A percentile compares a stretch with the other conserved stretches of the same genome.
Evolutionary conservation across 1,140 invertebrate genomes (phyloP).

Genomic region (Hirudo medicinalis): DNA sequence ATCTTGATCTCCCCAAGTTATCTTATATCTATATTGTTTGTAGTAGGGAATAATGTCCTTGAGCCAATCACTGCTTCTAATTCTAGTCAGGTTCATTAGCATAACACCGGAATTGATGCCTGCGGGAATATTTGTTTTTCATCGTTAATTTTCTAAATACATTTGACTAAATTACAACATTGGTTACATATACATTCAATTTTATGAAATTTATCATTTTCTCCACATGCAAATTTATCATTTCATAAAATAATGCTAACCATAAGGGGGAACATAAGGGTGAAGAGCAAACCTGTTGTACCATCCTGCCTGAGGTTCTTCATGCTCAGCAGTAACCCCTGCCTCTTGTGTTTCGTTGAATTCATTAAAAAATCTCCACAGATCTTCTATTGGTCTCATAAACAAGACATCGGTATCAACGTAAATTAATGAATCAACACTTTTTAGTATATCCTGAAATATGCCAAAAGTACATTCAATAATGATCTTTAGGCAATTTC

Average conservation of each 20-base stretch:
- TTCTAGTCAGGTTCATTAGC: constrained; percentile 86
- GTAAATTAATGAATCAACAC: constrained; percentile 76
- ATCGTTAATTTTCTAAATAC: neutral
- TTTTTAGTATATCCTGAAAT: constrained; percentile 55
- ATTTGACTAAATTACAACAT: neutral
- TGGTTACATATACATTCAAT: too few relatives aligned
- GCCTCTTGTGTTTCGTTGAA: constrained; percentile 79
- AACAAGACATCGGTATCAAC: constrained; percentile 84
- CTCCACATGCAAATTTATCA: too few relatives aligned
- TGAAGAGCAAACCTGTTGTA: constrained; percentile 88
- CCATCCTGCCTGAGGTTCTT: constrained; percentile 80
- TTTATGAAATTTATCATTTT: too few relatives aligned
- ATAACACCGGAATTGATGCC: constrained; percentile 91
- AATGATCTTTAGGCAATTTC: neutral
- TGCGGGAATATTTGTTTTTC: constrained; percentile 32
- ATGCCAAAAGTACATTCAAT: neutral
- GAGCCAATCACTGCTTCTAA: constrained; percentile 71
- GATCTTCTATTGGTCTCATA: constrained; percentile 59
- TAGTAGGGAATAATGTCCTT: constrained; percentile 68
- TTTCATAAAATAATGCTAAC: constrained; percentile 42
- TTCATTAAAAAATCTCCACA: constrained; percentile 66
- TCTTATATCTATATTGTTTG: constrained; percentile 67
- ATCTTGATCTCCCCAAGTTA: constrained; percentile 94
- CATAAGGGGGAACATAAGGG: constrained; percentile 76
- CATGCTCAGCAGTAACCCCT: constrained; percentile 72